phyloP scores from a whole-genome alignment of 2,888 invertebrate genomes.

The Patella pellucida region DNA sequence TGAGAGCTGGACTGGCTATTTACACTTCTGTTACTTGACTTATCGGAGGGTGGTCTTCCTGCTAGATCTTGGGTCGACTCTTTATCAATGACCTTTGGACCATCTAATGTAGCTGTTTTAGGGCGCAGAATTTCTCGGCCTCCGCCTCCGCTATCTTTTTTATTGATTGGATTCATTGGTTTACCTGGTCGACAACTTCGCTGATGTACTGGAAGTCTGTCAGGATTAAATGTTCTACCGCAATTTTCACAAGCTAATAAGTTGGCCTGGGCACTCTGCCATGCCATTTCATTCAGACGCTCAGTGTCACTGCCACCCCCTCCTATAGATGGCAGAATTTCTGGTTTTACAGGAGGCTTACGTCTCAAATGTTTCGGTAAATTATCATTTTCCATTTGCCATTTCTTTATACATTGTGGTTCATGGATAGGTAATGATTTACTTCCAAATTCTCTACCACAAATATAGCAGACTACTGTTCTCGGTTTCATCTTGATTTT shows the following conservation, averaged over 20 bases:
- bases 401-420: conserved; percentile 79
- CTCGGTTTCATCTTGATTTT: conserved; percentile 47
- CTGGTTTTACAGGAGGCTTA: conserved; percentile 76
- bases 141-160: conserved; percentile 13
- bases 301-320: conserved; percentile 40
- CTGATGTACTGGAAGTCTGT: conserved; percentile 77
- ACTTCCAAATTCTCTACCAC: conserved; percentile 78
- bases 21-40: conserved; percentile 7
- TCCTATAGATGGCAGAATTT: conserved; percentile 63
- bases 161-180: conserved; percentile 34
- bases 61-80: conserved; percentile 44
- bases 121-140: conserved; percentile 44
- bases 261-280: conserved; percentile 76
- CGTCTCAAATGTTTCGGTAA: conserved; percentile 75
- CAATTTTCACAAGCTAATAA: conserved; percentile 78
- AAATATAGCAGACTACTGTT: conserved; percentile 76
- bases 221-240: conserved; percentile 79
- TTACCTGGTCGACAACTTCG: conserved; percentile 54
- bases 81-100: conserved; percentile 64
- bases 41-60: conserved; percentile 4
- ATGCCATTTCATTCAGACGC: conserved; percentile 73
- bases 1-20: neutral
- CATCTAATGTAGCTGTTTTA: conserved; percentile 53
- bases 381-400: conserved; percentile 76
- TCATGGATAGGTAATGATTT: conserved; percentile 79